Conservation (phyloP, 1,140 invertebrate genomes). For the Bombyx mandarina region DNA sequence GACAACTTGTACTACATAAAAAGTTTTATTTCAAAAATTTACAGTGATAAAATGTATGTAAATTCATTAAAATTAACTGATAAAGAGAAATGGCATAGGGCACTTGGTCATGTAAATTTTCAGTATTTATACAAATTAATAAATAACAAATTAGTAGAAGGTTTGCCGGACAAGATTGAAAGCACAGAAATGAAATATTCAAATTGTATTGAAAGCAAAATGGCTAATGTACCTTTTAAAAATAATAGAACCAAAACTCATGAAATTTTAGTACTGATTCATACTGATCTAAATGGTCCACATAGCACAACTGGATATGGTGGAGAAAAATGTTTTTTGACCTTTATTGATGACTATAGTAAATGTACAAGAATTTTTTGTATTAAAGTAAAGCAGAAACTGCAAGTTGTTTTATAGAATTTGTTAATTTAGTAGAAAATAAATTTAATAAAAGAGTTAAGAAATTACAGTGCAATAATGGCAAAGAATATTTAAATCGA, state of each 20-base stretch:
- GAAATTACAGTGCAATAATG: constrained; percentile 50
- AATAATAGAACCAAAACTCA: constrained; percentile 39
- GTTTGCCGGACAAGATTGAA: constrained; percentile 37
- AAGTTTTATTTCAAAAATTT: constrained; percentile 24
- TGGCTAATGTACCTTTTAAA: constrained; percentile 42
- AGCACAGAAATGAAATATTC: constrained; percentile 23
- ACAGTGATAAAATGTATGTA: constrained; percentile 12
- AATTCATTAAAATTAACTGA: constrained; percentile 15
- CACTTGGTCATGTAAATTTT: constrained; percentile 41
- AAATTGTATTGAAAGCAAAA: constrained; percentile 34
- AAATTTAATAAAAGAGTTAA: constrained; percentile 36
- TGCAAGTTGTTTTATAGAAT: constrained; percentile 30
- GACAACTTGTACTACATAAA: constrained; percentile 29
- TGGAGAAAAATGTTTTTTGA: constrained; percentile 32
- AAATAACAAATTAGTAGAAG: constrained; percentile 29
- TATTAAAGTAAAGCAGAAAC: constrained; percentile 37
- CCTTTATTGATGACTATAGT: constrained; percentile 44
- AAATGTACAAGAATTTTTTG: constrained; percentile 37
- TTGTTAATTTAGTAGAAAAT: constrained; percentile 35
- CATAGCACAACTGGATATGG: constrained; percentile 32
- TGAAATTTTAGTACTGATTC: constrained; percentile 39
- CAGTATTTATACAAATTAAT: constrained; percentile 33
- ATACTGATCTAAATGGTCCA: constrained; percentile 47
- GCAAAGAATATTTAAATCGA: constrained; percentile 36
- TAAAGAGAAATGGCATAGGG: constrained; percentile 36